Evolutionary conservation across 64 coral and sea anemone genomes (phyloP).

Genomic region (Pachyseris speciosa): DNA sequence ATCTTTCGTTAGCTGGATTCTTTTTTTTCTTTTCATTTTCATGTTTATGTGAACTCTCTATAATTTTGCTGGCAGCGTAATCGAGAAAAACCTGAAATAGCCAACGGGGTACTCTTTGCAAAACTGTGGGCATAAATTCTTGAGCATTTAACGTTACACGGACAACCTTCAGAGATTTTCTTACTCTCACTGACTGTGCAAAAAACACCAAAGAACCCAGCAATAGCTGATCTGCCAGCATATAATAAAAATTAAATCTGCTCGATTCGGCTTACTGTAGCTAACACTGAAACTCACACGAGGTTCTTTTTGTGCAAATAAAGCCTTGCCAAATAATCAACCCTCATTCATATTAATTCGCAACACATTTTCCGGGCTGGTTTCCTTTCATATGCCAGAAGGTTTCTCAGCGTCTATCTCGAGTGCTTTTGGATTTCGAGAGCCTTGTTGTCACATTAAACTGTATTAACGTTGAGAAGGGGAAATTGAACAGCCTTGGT

Average conservation of each 20-base stretch:
- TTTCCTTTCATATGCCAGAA: constrained; percentile 6
- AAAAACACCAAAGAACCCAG: too few species aligned
- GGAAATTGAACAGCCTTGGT: constrained; percentile 28
- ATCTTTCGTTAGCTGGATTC: too few species aligned
- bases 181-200: too few species aligned
- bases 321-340: constrained; percentile 1
- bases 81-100: too few species aligned
- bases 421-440: background rate
- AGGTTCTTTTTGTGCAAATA: background rate
- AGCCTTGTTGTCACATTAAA: constrained; percentile 19
- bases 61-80: too few species aligned
- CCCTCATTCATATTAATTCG: background rate
- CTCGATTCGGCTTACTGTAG: background rate
- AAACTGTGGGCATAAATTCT: background rate
- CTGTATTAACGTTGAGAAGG: background rate
- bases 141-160: background rate
- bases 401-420: background rate
- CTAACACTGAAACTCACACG: background rate
- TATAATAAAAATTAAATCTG: background rate
- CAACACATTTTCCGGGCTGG: background rate
- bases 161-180: too few species aligned
- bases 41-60: too few species aligned
- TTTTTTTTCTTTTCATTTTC: too few species aligned
- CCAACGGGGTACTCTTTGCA: too few species aligned
- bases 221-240: too few species aligned